These are phyloP conservation scores for Chrysotoxum bicinctum DNA, from an alignment of 2,888 invertebrate species.

Conservation along the genomic window DNA sequence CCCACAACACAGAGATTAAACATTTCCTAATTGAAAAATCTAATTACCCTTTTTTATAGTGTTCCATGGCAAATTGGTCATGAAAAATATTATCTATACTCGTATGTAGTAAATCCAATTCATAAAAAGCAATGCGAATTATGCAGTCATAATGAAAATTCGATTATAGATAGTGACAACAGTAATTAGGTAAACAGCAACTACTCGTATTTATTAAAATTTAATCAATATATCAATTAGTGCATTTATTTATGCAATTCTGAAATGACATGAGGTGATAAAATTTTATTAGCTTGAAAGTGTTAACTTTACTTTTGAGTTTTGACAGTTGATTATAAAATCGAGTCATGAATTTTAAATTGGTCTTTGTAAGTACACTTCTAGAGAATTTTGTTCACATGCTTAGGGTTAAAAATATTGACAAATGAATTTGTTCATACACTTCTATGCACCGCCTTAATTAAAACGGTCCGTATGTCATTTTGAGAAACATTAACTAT, in stretches of 20 bases:
- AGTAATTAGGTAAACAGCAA: background rate
- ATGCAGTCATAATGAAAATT: conserved; percentile 1
- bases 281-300: background rate
- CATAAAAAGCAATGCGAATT: background rate
- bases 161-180: background rate
- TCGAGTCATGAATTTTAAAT: no score
- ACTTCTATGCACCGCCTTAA: no score
- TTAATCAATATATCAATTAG: background rate
- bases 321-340: background rate
- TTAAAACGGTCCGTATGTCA: no score
- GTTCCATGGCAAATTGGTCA: background rate
- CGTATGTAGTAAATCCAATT: background rate
- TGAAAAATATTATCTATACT: background rate
- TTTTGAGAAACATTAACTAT: no score
- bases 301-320: background rate
- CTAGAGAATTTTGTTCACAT: no score
- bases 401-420: no score
- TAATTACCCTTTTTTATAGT: background rate
- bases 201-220: background rate
- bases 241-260: background rate
- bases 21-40: background rate
- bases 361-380: no score
- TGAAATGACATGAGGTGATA: background rate
- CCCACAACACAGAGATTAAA: background rate
- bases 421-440: no score